Conservation (phyloP, 2,113 vertebrate species). For the human (Homo sapiens) region DNA sequence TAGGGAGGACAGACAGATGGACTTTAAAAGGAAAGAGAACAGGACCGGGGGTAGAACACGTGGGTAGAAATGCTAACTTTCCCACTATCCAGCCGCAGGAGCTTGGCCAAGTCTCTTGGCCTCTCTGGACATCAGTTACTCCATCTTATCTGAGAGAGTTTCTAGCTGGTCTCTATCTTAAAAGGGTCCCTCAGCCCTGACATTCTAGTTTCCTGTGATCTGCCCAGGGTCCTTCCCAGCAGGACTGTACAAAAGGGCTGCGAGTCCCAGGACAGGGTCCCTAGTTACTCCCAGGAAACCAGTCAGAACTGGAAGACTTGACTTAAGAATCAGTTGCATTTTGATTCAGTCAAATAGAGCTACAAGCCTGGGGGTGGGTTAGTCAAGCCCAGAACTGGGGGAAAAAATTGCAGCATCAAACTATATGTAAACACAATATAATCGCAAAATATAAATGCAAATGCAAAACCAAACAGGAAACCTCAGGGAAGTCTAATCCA, state of each 20-base stretch:
- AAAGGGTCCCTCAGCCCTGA: neutral
- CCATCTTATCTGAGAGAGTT: neutral
- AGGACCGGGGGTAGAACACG: neutral
- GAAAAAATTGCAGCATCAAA: neutral
- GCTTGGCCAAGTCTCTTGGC: neutral
- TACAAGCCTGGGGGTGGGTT: neutral
- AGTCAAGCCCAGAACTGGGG: neutral
- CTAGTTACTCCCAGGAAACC: constrained; percentile 6
- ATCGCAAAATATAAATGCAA: neutral
- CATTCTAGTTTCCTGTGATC: neutral
- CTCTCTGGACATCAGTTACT: neutral
- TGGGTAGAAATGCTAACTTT: neutral
- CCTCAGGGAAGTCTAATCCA: constrained; percentile 32
- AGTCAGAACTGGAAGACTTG: neutral
- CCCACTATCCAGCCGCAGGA: neutral
- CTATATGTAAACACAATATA: neutral
- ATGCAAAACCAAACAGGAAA: constrained; percentile 60
- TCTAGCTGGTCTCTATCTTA: neutral
- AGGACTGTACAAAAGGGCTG: neutral
- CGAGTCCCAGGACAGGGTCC: neutral
- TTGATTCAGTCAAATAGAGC: neutral
- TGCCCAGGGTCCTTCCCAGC: neutral
- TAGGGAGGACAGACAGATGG: neutral
- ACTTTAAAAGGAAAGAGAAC: neutral
- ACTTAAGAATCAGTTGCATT: constrained; percentile 25